Conservation (phyloP, 2,113 vertebrate genomes). For the Forbesichthys papilliferus region DNA sequence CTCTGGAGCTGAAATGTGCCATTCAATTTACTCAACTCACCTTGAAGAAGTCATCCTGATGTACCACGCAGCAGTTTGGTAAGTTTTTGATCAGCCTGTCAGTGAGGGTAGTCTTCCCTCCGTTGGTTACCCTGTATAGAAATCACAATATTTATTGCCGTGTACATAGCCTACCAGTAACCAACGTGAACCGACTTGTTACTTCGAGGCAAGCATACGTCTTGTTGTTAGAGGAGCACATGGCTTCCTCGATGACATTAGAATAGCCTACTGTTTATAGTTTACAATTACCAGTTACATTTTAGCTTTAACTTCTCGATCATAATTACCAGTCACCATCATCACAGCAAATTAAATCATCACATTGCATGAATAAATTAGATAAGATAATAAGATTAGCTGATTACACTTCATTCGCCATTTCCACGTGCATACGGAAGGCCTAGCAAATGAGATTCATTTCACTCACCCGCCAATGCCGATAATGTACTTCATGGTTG, state of each 20-base stretch:
- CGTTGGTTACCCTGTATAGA: slow-evolving; percentile 84
- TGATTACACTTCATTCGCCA: neutral
- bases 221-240: no score
- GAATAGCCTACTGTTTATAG: no score
- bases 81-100: slow-evolving; percentile 76
- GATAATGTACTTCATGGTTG: slow-evolving; percentile 86
- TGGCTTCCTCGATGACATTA: no score
- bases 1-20: no score
- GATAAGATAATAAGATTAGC: no score
- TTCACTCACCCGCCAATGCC: slow-evolving; percentile 91
- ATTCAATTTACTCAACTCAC: slow-evolving; percentile 65
- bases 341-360: no score
- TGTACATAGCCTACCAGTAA: neutral
- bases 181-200: neutral
- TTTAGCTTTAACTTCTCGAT: no score
- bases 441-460: slow-evolving; percentile 17
- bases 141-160: slow-evolving; percentile 1
- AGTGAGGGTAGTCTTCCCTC: slow-evolving; percentile 93
- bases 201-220: no score
- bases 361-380: no score
- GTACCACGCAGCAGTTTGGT: slow-evolving; percentile 93
- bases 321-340: no score
- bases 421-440: neutral
- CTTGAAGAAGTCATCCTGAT: slow-evolving; percentile 97
- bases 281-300: no score